Conservation (phyloP, 2,888 invertebrate species). For the Mythimna loreyi region DNA sequence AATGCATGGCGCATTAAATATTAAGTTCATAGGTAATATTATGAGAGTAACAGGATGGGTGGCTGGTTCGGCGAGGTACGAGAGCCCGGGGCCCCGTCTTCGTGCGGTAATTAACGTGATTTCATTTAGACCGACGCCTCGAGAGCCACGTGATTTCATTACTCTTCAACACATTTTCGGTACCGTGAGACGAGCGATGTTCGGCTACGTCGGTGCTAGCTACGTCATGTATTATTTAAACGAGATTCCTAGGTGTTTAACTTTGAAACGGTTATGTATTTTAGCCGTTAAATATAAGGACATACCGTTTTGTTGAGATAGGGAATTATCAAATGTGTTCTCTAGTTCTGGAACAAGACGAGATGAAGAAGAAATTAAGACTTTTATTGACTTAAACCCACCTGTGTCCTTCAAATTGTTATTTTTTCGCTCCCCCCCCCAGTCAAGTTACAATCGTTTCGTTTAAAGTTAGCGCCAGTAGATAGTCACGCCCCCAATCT, state of each 20-base stretch:
- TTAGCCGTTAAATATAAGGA: not conserved
- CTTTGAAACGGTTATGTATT: conserved; percentile 20
- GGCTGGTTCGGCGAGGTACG: conserved; percentile 36
- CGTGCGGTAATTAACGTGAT: conserved; percentile 83
- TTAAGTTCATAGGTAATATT: conserved; percentile 36
- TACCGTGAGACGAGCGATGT: conserved; percentile 43
- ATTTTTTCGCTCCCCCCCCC: no score
- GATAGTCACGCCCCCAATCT: no score
- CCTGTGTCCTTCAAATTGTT: no score
- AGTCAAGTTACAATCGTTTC: no score
- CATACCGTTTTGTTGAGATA: no score
- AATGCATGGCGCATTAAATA: conserved; percentile 48
- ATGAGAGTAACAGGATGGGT: conserved; percentile 45
- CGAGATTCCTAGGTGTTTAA: conserved; percentile 16
- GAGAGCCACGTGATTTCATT: conserved; percentile 85
- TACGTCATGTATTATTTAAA: conserved; percentile 38
- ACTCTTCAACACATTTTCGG: conserved; percentile 80
- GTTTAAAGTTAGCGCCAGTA: no score
- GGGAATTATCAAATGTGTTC: no score
- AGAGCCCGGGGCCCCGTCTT: conserved; percentile 66
- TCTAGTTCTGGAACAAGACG: no score
- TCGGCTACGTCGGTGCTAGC: conserved; percentile 15
- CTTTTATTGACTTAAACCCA: no score
- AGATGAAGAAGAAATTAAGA: no score
- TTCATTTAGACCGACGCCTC: conserved; percentile 81